Percentiles rank a stretch among this genome's conserved stretches.
These are phyloP conservation scores for Balaenoptera acutorostrata DNA, from an alignment of 2,113 vertebrate species.

Conservation along the genomic window DNA sequence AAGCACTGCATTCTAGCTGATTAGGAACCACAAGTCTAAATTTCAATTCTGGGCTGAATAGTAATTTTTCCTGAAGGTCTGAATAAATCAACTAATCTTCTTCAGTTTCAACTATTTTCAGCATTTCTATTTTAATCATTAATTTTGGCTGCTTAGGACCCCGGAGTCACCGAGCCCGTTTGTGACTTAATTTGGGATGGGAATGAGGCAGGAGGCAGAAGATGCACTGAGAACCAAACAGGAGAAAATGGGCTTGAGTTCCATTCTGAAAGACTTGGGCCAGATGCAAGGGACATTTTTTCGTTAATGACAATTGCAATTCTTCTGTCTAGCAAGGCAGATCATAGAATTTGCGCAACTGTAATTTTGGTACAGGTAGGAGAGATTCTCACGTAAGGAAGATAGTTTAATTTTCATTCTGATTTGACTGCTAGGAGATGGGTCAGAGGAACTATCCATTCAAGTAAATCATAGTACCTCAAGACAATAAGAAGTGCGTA, in stretches of 20 bases:
- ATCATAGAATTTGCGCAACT: neutral
- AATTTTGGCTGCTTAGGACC: conserved; percentile 59
- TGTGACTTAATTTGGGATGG: conserved; percentile 50
- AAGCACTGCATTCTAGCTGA: conserved; percentile 30
- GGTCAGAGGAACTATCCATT: neutral
- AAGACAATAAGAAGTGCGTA: neutral
- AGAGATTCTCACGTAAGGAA: neutral
- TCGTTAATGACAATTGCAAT: neutral
- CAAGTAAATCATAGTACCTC: neutral
- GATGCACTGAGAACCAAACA: neutral
- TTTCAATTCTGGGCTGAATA: conserved; percentile 57
- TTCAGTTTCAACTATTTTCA: conserved; percentile 60
- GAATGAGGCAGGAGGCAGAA: neutral
- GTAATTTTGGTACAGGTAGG: neutral
- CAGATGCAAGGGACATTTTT: neutral
- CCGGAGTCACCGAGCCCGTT: conserved; percentile 27
- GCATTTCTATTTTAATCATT: conserved; percentile 66
- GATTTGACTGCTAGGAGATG: neutral
- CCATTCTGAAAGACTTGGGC: neutral
- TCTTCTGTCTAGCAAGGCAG: neutral
- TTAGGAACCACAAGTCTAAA: conserved; percentile 57
- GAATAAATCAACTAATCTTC: conserved; percentile 71
- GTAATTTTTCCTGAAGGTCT: conserved; percentile 63
- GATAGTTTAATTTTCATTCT: neutral
- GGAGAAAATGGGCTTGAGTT: neutral